Percentiles rank a stretch among this genome's conserved stretches.
phyloP scores from a whole-genome alignment of 35 echinoderm and acorn worm genomes.

The Eucidaris tribuloides region DNA sequence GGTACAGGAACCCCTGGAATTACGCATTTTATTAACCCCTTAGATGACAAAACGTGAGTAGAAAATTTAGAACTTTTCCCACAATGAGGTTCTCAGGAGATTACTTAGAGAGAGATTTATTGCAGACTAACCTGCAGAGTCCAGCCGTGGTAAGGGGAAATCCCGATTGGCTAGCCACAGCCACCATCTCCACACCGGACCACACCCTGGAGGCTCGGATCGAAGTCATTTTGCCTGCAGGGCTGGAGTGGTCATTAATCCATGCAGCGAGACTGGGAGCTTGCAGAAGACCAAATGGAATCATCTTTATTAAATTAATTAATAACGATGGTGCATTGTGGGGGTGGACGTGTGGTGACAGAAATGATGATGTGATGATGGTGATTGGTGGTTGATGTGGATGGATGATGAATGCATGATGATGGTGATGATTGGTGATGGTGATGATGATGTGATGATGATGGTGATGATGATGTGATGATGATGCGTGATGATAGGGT shows the following conservation, averaged over 20 bases:
- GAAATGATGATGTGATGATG: slow-evolving; percentile 5
- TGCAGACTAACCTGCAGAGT: slow-evolving; percentile 33
- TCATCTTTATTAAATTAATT: neutral
- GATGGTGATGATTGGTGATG: slow-evolving; percentile 17
- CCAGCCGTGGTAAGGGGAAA: slow-evolving; percentile 42
- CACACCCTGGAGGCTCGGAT: slow-evolving; percentile 58
- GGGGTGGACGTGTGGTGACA: too few species aligned
- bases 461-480: slow-evolving; percentile 35
- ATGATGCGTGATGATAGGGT: too few species aligned
- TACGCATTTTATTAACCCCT: too few species aligned
- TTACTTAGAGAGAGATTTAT: too few species aligned
- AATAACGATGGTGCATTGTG: neutral
- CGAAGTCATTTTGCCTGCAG: slow-evolving; percentile 55
- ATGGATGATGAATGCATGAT: slow-evolving; percentile 27
- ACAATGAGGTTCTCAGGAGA: too few species aligned
- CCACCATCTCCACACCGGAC: slow-evolving; percentile 76
- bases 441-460: slow-evolving; percentile 18
- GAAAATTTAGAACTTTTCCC: too few species aligned
- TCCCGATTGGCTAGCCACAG: slow-evolving; percentile 33
- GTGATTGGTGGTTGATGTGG: too few species aligned
- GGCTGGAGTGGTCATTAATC: slow-evolving; percentile 48
- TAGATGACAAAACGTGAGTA: too few species aligned
- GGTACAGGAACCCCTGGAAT: too few species aligned
- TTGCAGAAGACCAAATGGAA: neutral
- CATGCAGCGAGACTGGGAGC: slow-evolving; percentile 33